Conservation (phyloP, 2,888 invertebrate genomes). For the Pristionchus japonicus region DNA sequence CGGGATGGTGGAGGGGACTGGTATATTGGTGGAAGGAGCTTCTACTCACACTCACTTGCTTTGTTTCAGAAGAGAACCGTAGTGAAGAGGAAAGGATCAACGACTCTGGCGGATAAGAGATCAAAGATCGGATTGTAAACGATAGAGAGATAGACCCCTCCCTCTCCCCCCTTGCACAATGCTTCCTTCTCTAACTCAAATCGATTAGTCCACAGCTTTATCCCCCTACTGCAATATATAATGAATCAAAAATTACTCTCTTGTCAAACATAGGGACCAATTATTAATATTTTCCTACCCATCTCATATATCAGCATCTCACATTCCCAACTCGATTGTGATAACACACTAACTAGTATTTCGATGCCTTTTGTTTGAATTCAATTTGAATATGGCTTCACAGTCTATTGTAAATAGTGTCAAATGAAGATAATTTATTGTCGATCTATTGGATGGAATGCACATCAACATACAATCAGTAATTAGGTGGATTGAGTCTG, state of each 20-base stretch:
- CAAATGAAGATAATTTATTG: conserved; percentile 33
- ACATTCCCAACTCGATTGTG: conserved; percentile 27
- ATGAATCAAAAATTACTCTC: neutral
- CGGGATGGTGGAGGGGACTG: neutral
- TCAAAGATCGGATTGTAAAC: conserved; percentile 13
- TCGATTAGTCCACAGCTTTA: conserved; percentile 20
- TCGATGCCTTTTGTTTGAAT: neutral
- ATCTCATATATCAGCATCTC: neutral
- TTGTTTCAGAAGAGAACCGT: conserved; percentile 43
- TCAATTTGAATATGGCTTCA: neutral
- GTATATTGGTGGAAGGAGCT: neutral
- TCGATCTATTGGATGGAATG: neutral
- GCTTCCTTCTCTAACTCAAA: neutral
- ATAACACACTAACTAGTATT: conserved; percentile 18
- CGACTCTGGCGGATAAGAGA: neutral
- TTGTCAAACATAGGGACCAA: neutral
- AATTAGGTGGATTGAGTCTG: neutral
- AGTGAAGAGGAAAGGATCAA: conserved; percentile 46
- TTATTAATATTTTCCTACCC: neutral
- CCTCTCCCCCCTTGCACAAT: neutral
- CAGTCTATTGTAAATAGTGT: conserved; percentile 28
- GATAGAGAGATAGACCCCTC: neutral
- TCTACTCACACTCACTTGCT: conserved; percentile 14
- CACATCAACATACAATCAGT: neutral
- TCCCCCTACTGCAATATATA: neutral